Evolutionary conservation across 2,888 invertebrate species (phyloP).

Genomic region (Coecobrya sp.): DNA sequence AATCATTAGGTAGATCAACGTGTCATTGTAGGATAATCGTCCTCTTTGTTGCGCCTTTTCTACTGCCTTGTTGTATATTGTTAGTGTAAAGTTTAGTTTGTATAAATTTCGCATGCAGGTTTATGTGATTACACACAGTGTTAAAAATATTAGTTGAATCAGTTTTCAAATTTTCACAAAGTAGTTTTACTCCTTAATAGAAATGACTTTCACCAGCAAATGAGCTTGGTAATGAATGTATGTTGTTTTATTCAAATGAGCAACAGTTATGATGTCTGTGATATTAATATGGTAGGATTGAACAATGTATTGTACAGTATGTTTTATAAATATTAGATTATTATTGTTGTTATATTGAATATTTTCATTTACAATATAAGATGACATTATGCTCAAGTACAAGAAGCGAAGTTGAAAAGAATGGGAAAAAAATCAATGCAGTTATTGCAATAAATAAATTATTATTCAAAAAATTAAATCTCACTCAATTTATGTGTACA

Average conservation of each 20-base stretch:
- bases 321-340: conserved; percentile 19
- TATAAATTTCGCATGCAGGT: conserved; percentile 59
- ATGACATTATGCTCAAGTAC: conserved; percentile 53
- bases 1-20: conserved; percentile 63
- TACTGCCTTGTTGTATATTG: conserved; percentile 66
- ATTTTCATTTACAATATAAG: conserved; percentile 65
- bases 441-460: conserved; percentile 66
- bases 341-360: conserved; percentile 41
- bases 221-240: conserved; percentile 23
- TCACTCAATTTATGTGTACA: not conserved
- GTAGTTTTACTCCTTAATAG: not conserved
- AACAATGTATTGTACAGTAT: conserved; percentile 63
- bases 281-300: conserved; percentile 62
- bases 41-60: conserved; percentile 27
- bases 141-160: not conserved
- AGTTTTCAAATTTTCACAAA: not conserved
- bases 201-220: not conserved
- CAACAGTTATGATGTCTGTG: conserved; percentile 59
- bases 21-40: conserved; percentile 19
- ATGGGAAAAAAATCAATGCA: conserved; percentile 66
- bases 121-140: conserved; percentile 37
- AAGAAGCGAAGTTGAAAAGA: conserved; percentile 39
- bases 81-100: conserved; percentile 34
- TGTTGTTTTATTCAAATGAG: conserved; percentile 22
- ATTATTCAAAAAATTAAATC: conserved; percentile 34